phyloP scores from a whole-genome alignment of 2,113 vertebrate species.

The Vidua macroura region DNA sequence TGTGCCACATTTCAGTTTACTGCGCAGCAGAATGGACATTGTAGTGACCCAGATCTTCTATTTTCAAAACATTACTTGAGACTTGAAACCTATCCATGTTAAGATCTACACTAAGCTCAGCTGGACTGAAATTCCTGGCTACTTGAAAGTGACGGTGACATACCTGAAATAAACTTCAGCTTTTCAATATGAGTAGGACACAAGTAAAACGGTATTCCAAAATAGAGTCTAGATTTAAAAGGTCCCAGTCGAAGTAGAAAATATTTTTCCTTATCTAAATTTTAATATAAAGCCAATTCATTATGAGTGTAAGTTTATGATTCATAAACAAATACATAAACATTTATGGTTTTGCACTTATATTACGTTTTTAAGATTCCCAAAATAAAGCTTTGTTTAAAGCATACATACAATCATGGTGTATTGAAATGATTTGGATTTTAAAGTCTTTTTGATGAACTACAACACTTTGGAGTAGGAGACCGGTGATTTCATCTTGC shows the following conservation, averaged over 20 bases:
- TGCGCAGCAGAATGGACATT: neutral
- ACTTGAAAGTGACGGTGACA: neutral
- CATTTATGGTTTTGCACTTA: neutral
- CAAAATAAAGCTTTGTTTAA: conserved; percentile 34
- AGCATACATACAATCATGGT: neutral
- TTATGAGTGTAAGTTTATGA: neutral
- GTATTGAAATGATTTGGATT: neutral
- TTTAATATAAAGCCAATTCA: neutral
- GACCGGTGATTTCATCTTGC: neutral
- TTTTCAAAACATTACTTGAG: neutral
- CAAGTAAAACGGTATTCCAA: neutral
- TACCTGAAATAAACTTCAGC: neutral
- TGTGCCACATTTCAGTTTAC: neutral
- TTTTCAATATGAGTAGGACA: neutral
- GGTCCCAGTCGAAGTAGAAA: neutral
- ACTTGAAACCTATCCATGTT: neutral
- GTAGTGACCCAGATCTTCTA: neutral
- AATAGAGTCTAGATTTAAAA: neutral
- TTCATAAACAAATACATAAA: neutral
- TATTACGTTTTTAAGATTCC: neutral
- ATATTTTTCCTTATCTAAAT: neutral
- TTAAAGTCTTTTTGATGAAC: neutral
- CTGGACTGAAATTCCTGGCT: neutral
- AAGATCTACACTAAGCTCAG: neutral
- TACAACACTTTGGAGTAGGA: neutral